These are phyloP conservation scores for Megaustenia siamemsis DNA, from an alignment of 2,888 invertebrate species.

Conservation along the genomic window DNA sequence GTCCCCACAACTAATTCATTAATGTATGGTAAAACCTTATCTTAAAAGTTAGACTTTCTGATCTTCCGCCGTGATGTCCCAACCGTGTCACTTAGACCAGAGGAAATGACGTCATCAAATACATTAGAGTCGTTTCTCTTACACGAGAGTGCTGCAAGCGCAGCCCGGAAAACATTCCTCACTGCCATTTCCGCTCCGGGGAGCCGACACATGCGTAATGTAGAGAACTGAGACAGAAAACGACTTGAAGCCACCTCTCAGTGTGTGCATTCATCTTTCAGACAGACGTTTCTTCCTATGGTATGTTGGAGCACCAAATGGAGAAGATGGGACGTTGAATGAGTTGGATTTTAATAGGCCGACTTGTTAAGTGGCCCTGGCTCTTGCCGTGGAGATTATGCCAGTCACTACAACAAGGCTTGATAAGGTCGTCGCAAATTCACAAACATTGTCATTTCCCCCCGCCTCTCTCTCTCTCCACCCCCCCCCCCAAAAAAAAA, in stretches of 20 bases:
- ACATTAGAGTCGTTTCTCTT: conserved; percentile 48
- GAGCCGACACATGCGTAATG: neutral
- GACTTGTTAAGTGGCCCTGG: neutral
- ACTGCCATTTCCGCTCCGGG: conserved; percentile 21
- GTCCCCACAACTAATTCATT: too few species aligned
- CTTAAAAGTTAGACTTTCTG: neutral
- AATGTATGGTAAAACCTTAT: neutral
- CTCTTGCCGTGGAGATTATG: neutral
- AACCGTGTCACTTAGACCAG: neutral
- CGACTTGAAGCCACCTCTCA: neutral
- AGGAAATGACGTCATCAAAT: conserved; percentile 46
- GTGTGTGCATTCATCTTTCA: conserved; percentile 21
- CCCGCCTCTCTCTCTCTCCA: too few species aligned
- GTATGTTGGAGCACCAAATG: neutral
- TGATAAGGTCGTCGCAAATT: too few species aligned
- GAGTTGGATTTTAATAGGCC: neutral
- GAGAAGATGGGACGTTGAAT: neutral
- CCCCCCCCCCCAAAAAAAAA: too few species aligned
- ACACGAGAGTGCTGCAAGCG: conserved; percentile 38
- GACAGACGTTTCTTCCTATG: neutral
- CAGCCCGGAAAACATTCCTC: conserved; percentile 40
- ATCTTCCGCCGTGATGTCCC: neutral
- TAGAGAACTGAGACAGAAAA: conserved; percentile 15
- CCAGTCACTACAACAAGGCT: neutral
- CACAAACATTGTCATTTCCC: too few species aligned